Evolutionary conservation across 2,113 vertebrate genomes (phyloP).

Genomic region (Oncorhynchus mykiss): DNA sequence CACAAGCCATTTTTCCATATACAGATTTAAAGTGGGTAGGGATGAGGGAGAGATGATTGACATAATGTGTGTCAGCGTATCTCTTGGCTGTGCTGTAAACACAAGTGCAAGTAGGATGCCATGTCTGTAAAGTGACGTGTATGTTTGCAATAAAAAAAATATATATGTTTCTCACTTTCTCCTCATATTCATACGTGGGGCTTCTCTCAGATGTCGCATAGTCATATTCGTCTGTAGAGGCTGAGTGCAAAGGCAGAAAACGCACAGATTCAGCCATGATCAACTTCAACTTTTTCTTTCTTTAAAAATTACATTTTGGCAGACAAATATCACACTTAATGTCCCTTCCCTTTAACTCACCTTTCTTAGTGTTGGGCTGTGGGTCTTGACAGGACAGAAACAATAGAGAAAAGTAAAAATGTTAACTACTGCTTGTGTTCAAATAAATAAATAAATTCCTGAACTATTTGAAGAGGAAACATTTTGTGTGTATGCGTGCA

Average conservation of each 20-base stretch:
- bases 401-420: not conserved
- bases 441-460: too few relatives aligned
- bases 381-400: conserved; percentile 59
- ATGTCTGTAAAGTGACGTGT: too few relatives aligned
- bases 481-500: not conserved
- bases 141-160: too few relatives aligned
- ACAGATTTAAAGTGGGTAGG: too few relatives aligned
- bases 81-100: too few relatives aligned
- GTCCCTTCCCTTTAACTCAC: conserved; percentile 52
- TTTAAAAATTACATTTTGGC: not conserved
- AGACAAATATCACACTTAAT: not conserved
- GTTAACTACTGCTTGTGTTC: not conserved
- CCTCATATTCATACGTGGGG: conserved; percentile 77
- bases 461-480: conserved; percentile 13
- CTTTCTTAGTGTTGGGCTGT: conserved; percentile 74
- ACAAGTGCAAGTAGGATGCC: too few relatives aligned
- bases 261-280: not conserved
- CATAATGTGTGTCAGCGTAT: too few relatives aligned
- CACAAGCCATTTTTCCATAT: too few relatives aligned
- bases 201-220: conserved; percentile 77
- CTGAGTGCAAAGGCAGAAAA: conserved; percentile 34
- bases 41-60: too few relatives aligned
- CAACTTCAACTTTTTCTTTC: too few relatives aligned
- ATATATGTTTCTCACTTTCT: conserved; percentile 65
- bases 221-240: conserved; percentile 75